These are phyloP conservation scores for Achlya flavicornis DNA, from an alignment of 2,888 invertebrate genomes.

Conservation along the genomic window DNA sequence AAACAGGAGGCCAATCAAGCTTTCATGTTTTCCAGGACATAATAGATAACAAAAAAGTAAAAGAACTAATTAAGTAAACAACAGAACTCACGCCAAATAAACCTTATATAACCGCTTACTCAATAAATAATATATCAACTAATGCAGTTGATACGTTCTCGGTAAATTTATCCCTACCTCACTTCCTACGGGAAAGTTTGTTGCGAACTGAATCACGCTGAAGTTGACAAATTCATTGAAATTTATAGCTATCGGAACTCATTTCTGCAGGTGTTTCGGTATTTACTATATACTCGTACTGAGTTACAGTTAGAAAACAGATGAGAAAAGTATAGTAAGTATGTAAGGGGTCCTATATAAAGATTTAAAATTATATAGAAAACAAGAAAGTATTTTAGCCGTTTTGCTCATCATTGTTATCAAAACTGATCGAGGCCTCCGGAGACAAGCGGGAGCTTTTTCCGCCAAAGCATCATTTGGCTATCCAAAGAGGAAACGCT, in stretches of 20 bases:
- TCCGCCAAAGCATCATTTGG: too few relatives aligned
- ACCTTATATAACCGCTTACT: neutral
- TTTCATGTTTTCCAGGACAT: too few relatives aligned
- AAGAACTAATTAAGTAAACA: too few relatives aligned
- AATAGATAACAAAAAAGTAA: neutral
- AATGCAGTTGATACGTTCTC: conserved; percentile 7
- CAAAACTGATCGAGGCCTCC: too few relatives aligned
- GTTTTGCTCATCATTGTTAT: too few relatives aligned
- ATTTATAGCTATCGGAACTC: neutral
- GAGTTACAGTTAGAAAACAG: neutral
- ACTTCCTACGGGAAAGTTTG: neutral
- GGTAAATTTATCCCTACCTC: neutral
- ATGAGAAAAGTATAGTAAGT: too few relatives aligned
- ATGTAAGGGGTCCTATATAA: too few relatives aligned
- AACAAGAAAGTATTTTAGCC: too few relatives aligned
- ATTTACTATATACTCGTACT: neutral
- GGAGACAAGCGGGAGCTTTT: too few relatives aligned
- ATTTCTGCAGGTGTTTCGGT: neutral
- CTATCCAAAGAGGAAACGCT: too few relatives aligned
- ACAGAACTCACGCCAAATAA: neutral
- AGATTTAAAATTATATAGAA: too few relatives aligned
- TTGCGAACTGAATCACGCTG: neutral
- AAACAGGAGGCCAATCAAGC: too few relatives aligned
- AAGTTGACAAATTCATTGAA: conserved; percentile 1
- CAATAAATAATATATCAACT: conserved; percentile 2